Conservation (phyloP, 2,113 vertebrate species). For the Eudyptes chrysolophus region DNA sequence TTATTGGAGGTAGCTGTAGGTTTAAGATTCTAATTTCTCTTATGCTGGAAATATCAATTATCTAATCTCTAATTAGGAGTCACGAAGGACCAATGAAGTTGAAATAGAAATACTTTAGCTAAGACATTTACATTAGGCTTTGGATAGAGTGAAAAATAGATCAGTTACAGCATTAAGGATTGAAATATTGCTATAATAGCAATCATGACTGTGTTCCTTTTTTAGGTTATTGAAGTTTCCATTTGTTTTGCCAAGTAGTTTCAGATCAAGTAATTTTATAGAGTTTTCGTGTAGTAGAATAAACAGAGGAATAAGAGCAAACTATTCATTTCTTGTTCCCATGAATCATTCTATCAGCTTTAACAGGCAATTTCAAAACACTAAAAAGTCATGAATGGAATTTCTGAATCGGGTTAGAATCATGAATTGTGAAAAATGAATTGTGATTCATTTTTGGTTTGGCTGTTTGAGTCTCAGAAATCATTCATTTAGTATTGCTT, state of each 20-base stretch:
- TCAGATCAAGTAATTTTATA: neutral
- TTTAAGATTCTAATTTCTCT: neutral
- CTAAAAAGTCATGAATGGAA: neutral
- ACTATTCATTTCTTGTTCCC: neutral
- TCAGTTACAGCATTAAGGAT: neutral
- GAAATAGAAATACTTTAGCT: neutral
- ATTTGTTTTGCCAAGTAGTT: neutral
- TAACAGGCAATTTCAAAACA: neutral
- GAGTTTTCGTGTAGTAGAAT: neutral
- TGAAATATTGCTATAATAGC: neutral
- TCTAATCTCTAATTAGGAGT: neutral
- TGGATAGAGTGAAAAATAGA: neutral
- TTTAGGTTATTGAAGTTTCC: neutral
- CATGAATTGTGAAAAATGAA: neutral
- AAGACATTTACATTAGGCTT: neutral
- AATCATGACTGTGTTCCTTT: neutral
- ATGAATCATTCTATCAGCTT: neutral
- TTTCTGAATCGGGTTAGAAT: neutral
- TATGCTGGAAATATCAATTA: neutral
- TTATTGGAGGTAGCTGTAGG: neutral
- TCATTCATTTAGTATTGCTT: neutral
- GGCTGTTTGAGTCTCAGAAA: neutral
- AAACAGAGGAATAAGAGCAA: neutral
- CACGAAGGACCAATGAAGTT: neutral
- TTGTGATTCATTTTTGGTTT: neutral